Base-by-base conservation (phyloP, 2,113 vertebrate genomes). In the Megaceryle torquata region DNA sequence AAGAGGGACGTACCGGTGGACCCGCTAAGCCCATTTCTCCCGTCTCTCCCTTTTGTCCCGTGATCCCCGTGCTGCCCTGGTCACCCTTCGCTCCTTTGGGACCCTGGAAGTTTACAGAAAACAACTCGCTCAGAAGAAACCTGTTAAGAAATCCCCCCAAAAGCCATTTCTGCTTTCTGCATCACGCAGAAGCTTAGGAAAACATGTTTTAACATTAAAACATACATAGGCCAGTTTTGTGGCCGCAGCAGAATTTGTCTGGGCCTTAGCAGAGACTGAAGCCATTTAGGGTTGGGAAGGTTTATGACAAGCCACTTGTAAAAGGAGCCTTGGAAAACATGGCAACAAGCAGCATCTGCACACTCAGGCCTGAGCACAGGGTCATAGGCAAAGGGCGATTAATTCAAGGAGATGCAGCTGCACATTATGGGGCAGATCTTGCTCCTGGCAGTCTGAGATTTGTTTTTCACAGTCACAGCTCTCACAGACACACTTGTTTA, bases 21-120 rank as follows among this genome's bases (percentile, higher is more conserved):
- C 99, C 99, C 3, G 97, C 97, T 14, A 98, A 97, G 26, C 99
- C 99, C 98, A 98, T 98, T 93, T 98, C 98, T 75, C 98, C 98
- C 0, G 90, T 97, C 78, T 99, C 99, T 77, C 99, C 99, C 96
- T 98, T 99, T 91, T 98, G 98, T 72, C 99, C 99, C 2, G 53
- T 77, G 10, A 95, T 96, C 20, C 99, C 99, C 2, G 80, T 24
- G 16, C 96, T 98, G 93, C 99, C 99, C 15, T 88, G 95, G 61
- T 98, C 98, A 80, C 99, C 99, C 69, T 98, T 97, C 3, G 97
- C 97, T 89, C 99, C 99, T 97, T 98, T 98, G 65, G 97, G 95
- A 91, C 99, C 99, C 99, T 99, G 90, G 26, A 68, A 94, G 72
- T 56, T 15, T 76, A 95, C 29, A 95, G 50, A 91, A 85, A 94